These are phyloP conservation scores for Aythya baeri DNA, from an alignment of 2,113 vertebrate genomes.

Conservation along the genomic window DNA sequence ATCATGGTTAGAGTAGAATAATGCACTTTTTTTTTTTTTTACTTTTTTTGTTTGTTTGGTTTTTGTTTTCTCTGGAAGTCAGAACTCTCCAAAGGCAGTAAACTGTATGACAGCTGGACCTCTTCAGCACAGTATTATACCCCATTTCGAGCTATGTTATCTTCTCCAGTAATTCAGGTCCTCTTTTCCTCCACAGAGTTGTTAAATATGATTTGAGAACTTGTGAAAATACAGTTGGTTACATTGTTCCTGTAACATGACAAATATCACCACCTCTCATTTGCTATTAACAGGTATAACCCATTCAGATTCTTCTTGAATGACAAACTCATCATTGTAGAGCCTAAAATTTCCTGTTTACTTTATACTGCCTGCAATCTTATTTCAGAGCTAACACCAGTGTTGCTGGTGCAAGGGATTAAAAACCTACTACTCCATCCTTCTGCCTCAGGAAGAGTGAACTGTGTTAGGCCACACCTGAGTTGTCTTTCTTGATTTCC, in stretches of 20 bases:
- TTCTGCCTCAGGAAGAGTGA: neutral
- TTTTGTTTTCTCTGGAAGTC: neutral
- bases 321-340: neutral
- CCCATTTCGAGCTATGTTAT: neutral
- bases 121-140: neutral
- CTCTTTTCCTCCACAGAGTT: neutral
- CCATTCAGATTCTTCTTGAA: neutral
- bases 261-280: neutral
- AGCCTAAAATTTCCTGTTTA: neutral
- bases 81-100: neutral
- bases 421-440: neutral
- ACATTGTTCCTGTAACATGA: neutral
- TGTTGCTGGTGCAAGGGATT: neutral
- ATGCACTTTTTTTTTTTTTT: neutral
- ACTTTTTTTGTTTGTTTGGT: neutral
- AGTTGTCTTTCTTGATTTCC: neutral
- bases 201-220: neutral
- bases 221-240: neutral
- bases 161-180: neutral
- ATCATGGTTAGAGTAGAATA: neutral
- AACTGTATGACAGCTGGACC: rapidly evolving
- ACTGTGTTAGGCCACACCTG: neutral
- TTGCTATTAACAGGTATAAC: neutral
- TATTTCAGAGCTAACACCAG: neutral
- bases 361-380: neutral